Evolutionary conservation across 2,797 vertebrate species (phyloP), one percentile per base, ranked within the genome.

Genomic region (Chelon labrosus): DNA sequence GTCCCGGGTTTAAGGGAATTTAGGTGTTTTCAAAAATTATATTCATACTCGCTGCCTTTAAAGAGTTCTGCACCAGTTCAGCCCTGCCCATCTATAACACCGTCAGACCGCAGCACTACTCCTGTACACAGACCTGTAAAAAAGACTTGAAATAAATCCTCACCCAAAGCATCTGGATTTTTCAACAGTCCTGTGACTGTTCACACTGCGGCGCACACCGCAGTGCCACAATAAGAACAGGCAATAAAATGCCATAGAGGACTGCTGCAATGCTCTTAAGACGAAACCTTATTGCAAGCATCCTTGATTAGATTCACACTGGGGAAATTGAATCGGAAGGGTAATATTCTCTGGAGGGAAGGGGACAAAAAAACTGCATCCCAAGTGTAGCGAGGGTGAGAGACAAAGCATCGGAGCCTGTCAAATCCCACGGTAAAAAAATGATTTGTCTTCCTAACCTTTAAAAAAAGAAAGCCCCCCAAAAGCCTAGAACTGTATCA

Each of bases 251-350:
- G n/a, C 51, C 31, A 60, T 41, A 44, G 38, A 80, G 51, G 58
- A 39, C 69, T 46, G 41, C 65, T 27, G 54, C 67, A 77, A 39
- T 56, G 51, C 72, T 77, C 51, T 76, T 59, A 73, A 79, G 62
- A 81, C 16, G 37, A 70, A 82, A 80, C 58, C 55, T 81, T 71
- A 85, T 75, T 75, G 80, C 68, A 68, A 68, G 53, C 49, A 80
- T 65, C 66, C 38, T 75, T 90, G 75, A 88, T 87, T 85, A 83
- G 68, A 91, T 85, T 89, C 70, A 71, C 58, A 55, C 60, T 44
- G 49, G 71, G 51, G 61, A 73, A 75, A 87, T 39, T 89, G 53
- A 82, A 84, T 73, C 59, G 59, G 68, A 83, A 82, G 74, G 71
- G 67, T 70, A 81, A 85, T 82, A 82, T 79, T 77, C 79, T 81